A percentile compares a stretch with the other conserved stretches of the same genome.
Conservation (phyloP, 2,113 vertebrate genomes). For the Apteryx owenii region DNA sequence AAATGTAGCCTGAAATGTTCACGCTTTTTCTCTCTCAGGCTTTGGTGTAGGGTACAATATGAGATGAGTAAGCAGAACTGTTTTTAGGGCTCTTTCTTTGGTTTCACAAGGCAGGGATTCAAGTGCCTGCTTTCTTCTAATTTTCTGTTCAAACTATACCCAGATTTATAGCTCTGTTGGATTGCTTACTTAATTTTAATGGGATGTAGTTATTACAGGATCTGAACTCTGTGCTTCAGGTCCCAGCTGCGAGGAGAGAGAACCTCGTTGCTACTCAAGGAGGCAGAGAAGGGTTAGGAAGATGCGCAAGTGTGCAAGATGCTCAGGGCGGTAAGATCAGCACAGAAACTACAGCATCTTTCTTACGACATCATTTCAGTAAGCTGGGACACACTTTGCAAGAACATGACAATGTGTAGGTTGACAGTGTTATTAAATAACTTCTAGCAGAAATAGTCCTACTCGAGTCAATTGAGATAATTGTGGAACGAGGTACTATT, state of each 20-base stretch:
- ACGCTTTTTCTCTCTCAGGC: not conserved
- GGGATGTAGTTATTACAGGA: not conserved
- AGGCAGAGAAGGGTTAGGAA: not conserved
- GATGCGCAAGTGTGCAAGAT: not conserved
- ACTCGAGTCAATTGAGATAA: not conserved
- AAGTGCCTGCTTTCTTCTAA: not conserved
- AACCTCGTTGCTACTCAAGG: not conserved
- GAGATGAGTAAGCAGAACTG: not conserved
- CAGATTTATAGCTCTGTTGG: not conserved
- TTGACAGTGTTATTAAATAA: not conserved
- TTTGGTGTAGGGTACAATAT: not conserved
- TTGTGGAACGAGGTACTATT: fast-evolving
- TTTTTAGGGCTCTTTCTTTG: not conserved
- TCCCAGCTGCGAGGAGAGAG: not conserved
- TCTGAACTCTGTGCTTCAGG: not conserved
- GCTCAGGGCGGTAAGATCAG: not conserved
- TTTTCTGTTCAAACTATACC: too few relatives aligned
- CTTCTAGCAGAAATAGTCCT: not conserved
- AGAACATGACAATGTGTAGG: not conserved
- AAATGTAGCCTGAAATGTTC: not conserved
- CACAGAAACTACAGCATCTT: not conserved
- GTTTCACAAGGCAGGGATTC: not conserved
- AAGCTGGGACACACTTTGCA: not conserved
- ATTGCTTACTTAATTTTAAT: not conserved
- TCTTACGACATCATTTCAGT: not conserved